Evolutionary conservation across 2,113 vertebrate species (phyloP), one percentile per base, ranked within the genome.

Genomic region (Guaruba guarouba): DNA sequence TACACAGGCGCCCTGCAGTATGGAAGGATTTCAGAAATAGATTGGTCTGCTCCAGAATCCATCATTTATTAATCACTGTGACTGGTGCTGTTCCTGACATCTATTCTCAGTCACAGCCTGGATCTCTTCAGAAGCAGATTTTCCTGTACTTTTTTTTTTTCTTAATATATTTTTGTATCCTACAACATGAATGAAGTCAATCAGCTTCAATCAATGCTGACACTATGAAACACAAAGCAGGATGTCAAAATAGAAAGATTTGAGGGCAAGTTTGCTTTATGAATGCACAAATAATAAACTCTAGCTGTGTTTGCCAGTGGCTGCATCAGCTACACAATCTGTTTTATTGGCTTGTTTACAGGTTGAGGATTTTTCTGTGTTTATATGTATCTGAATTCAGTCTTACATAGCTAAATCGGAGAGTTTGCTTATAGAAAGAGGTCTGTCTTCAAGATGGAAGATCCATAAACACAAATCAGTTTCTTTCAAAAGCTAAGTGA

Each of bases 191-290:
- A 27, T 39, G 48, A 61, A 94, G 90, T 90, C 93, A 93, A 86
- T 94, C 88, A 78, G 67, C 64, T 81, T 92, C 94, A 93, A 88
- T 95, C 95, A 84, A 28, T 49, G 61, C 88, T 93, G 92, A 93
- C 88, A 84, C 43, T 35, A 9, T 8, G 3, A 35, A 84, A 75
- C 73, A 77, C 55, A 51, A 81, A 83, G 69, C 48, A 48, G 24
- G 68, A 68, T 64, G 91, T 96, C 88, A 94, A 83, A 96, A 43
- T 18, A 68, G 71, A 51, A 82, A 86, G 64, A 78, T 86, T 54
- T 70, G 64, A 94, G 90, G 61, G 82, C 82, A 94, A 82, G 31
- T 17, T 71, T 93, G n/a, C 64, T 94, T 91, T 83, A 54, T 82
- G 95, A 96, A 94, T 93, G 33, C 85, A 68, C 11, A 0, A 86